Evolutionary conservation across 2,888 invertebrate species (phyloP).

Genomic region (Beris morrisii): DNA sequence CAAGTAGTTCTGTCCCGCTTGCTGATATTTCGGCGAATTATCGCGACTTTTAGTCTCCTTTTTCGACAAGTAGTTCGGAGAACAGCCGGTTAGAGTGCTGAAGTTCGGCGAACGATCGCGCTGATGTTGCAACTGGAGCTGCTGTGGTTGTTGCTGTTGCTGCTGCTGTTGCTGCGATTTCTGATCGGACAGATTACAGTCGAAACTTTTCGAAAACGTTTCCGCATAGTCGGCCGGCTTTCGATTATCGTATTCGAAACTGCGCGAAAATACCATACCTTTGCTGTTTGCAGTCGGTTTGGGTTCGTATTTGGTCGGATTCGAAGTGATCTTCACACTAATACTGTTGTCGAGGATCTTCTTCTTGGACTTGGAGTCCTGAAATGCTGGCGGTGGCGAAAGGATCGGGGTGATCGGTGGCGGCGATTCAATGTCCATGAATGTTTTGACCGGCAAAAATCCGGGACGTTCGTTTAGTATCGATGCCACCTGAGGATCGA

Average conservation of each 20-base stretch:
- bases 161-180: constrained; percentile 22
- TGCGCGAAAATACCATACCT: constrained; percentile 56
- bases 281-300: constrained; percentile 42
- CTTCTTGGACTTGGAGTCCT: constrained; percentile 57
- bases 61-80: constrained; percentile 55
- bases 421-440: constrained; percentile 58
- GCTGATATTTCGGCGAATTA: constrained; percentile 54
- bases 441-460: constrained; percentile 53
- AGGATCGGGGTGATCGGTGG: constrained; percentile 71
- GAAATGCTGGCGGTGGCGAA: constrained; percentile 71
- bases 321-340: constrained; percentile 41
- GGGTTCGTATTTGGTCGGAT: constrained; percentile 33
- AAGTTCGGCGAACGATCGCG: constrained; percentile 53
- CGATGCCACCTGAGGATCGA: constrained; percentile 52
- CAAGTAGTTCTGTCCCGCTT: constrained; percentile 49
- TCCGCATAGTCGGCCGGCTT: constrained; percentile 48
- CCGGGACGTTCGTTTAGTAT: constrained; percentile 55
- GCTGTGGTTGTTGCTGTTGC: constrained; percentile 38
- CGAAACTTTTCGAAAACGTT: constrained; percentile 56
- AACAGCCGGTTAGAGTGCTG: constrained; percentile 54
- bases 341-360: constrained; percentile 39
- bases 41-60: constrained; percentile 53
- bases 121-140: constrained; percentile 37
- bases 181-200: constrained; percentile 53
- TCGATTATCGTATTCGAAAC: constrained; percentile 55